These are phyloP conservation scores for Maylandia zebra DNA, from an alignment of 2,113 vertebrate species.

Conservation along the genomic window DNA sequence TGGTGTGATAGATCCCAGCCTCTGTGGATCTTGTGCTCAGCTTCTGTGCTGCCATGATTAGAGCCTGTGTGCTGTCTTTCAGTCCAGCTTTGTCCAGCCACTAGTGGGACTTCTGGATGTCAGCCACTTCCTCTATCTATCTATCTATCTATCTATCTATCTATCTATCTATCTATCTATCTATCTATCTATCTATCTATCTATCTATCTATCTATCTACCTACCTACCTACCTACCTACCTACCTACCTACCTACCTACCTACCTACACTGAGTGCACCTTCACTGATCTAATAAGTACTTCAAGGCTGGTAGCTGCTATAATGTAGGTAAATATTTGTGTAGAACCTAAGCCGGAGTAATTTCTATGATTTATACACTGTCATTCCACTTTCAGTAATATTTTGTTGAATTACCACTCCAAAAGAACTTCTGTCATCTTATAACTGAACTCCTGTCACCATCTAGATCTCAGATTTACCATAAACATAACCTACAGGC, in stretches of 20 bases:
- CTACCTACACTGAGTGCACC: background rate
- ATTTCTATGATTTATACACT: background rate
- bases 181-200: too few relatives aligned
- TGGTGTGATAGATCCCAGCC: too few relatives aligned
- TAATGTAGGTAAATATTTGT: background rate
- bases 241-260: too few relatives aligned
- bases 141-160: too few relatives aligned
- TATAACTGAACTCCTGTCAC: background rate
- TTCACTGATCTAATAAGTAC: background rate
- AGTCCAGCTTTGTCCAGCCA: too few relatives aligned
- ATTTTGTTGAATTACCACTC: background rate
- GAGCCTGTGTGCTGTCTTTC: too few relatives aligned
- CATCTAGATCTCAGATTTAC: background rate
- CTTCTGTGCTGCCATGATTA: too few relatives aligned
- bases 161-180: too few relatives aligned
- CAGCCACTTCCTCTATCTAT: rapidly evolving
- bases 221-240: rapidly evolving
- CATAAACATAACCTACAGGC: background rate
- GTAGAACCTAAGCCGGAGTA: background rate
- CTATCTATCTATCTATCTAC: too few relatives aligned
- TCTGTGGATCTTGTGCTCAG: too few relatives aligned
- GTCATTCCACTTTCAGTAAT: background rate
- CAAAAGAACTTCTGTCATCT: background rate
- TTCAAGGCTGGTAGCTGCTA: background rate
- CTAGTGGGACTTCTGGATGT: too few relatives aligned